phyloP scores from a whole-genome alignment of 53 echinoderm and acorn worm genomes.

The Astropecten irregularis region DNA sequence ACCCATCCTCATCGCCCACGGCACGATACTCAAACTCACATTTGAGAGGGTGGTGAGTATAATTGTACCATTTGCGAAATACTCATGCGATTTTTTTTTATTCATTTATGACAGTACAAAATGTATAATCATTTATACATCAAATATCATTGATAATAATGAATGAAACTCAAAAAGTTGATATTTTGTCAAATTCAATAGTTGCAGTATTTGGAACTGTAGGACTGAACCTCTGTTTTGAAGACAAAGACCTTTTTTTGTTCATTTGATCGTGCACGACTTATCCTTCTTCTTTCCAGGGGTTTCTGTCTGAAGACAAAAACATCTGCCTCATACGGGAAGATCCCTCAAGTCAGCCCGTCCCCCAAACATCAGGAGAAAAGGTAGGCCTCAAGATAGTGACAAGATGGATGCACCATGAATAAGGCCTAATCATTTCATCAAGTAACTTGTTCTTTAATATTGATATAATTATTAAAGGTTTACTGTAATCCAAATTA shows the following conservation, averaged over 20 bases:
- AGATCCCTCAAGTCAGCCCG: slow-evolving; percentile 57
- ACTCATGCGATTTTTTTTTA: neutral
- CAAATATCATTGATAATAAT: neutral
- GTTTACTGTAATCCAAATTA: too few relatives aligned
- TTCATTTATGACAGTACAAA: neutral
- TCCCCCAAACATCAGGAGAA: slow-evolving; percentile 67
- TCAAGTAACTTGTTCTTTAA: too few relatives aligned
- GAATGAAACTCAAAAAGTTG: neutral
- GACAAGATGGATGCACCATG: too few relatives aligned
- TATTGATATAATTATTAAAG: too few relatives aligned
- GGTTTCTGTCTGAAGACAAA: slow-evolving; percentile 63
- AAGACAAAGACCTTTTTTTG: too few relatives aligned
- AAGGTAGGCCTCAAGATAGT: slow-evolving; percentile 71
- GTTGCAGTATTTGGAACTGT: too few relatives aligned
- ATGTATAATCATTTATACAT: neutral
- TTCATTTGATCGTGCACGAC: too few relatives aligned
- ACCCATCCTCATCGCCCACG: slow-evolving; percentile 75
- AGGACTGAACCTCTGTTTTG: too few relatives aligned
- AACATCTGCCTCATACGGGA: slow-evolving; percentile 90
- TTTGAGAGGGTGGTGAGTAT: slow-evolving; percentile 90
- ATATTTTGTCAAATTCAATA: neutral
- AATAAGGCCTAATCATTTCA: too few relatives aligned
- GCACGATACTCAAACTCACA: slow-evolving; percentile 74
- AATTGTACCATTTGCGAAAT: too few relatives aligned
- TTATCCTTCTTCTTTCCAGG: slow-evolving; percentile 8